Conservation (phyloP, 2,113 vertebrate genomes). For the Peromyscus leucopus region DNA sequence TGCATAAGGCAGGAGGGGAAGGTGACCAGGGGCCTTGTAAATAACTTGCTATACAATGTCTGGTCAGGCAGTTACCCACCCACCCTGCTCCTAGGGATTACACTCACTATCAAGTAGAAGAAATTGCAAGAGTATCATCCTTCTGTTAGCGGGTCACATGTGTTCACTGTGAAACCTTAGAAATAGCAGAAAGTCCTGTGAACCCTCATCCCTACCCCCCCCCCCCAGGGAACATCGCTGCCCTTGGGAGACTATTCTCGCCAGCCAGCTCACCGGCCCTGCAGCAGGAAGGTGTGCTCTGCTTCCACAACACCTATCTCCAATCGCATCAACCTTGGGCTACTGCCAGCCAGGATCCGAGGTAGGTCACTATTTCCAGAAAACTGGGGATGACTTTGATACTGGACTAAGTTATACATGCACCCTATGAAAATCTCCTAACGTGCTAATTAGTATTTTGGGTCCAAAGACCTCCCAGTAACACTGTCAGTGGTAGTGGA, state of each 20-base stretch:
- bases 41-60: background rate
- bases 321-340: background rate
- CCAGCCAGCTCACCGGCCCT: background rate
- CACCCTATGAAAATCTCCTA: background rate
- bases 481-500: background rate
- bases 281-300: background rate
- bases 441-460: background rate
- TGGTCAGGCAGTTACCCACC: background rate
- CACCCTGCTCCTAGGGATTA: background rate
- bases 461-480: constrained; percentile 14
- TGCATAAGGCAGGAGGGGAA: background rate
- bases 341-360: constrained; percentile 21
- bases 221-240: background rate
- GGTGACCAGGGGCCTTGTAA: background rate
- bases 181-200: background rate
- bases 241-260: background rate
- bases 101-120: background rate
- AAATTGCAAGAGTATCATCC: background rate
- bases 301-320: background rate
- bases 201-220: background rate
- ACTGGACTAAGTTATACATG: background rate
- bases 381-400: background rate
- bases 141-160: background rate
- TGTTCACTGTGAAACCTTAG: background rate
- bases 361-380: background rate